Evolutionary conservation across 2,888 invertebrate genomes (phyloP).

Genomic region (Cephus pygmeus): DNA sequence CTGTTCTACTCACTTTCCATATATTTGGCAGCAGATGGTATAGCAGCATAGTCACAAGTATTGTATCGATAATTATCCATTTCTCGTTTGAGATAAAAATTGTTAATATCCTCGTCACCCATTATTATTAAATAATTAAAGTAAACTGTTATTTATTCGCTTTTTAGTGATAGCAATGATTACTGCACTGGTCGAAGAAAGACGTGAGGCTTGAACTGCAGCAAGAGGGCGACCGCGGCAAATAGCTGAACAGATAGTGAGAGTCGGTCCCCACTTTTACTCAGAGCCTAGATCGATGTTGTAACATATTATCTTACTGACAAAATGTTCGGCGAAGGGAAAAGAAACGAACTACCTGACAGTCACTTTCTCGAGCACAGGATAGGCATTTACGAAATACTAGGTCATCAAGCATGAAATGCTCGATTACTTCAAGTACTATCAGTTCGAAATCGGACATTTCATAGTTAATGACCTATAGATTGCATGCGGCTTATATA

Average conservation of each 20-base stretch:
- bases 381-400: background rate
- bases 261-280: slow-evolving; percentile 53
- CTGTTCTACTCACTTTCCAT: slow-evolving; percentile 55
- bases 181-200: background rate
- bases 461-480: too few relatives aligned
- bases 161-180: background rate
- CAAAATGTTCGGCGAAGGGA: background rate
- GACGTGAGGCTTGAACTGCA: background rate
- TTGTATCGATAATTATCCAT: slow-evolving; percentile 37
- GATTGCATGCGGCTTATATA: background rate
- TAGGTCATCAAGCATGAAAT: too few relatives aligned
- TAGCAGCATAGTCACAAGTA: slow-evolving; percentile 48
- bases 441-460: too few relatives aligned
- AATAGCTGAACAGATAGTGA: slow-evolving; percentile 34
- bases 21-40: slow-evolving; percentile 53
- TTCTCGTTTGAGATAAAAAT: slow-evolving; percentile 12
- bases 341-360: background rate
- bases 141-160: background rate
- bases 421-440: too few relatives aligned
- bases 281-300: slow-evolving; percentile 27
- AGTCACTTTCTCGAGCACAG: background rate
- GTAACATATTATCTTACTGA: slow-evolving; percentile 30
- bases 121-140: slow-evolving; percentile 14
- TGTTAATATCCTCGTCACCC: slow-evolving; percentile 18
- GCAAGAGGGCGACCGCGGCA: slow-evolving; percentile 4